phyloP scores from a whole-genome alignment of 1,140 invertebrate genomes.

The Neodiprion lecontei region DNA sequence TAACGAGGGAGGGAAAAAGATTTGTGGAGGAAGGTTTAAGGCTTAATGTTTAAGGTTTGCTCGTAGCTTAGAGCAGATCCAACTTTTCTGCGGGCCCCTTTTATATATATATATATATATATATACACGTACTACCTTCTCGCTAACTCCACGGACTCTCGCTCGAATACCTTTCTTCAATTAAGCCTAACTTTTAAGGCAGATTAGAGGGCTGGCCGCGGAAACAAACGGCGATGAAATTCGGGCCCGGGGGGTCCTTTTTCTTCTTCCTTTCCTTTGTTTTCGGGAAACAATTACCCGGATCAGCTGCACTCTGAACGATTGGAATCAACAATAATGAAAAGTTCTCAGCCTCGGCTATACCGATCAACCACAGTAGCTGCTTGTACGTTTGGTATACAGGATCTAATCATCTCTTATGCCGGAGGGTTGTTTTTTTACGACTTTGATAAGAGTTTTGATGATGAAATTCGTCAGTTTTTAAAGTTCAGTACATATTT shows the following conservation, averaged over 20 bases:
- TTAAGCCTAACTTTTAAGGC: not conserved
- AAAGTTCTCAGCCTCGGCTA: no score
- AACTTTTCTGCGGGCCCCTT: not conserved
- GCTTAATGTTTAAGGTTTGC: constrained; percentile 4
- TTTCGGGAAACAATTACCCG: not conserved
- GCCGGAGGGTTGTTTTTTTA: no score
- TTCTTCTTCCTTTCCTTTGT: not conserved
- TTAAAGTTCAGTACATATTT: no score
- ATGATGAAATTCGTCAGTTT: no score
- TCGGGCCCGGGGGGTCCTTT: no score
- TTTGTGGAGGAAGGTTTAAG: constrained; percentile 5
- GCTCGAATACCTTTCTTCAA: not conserved
- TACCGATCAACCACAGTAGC: no score
- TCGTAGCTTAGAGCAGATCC: not conserved
- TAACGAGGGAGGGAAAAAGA: not conserved
- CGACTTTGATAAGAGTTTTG: no score
- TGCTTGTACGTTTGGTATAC: no score
- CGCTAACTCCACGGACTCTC: not conserved
- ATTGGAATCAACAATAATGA: no score
- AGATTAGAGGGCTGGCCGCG: not conserved
- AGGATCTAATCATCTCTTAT: no score
- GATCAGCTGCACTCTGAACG: not conserved
- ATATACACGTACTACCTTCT: no score
- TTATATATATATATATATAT: not conserved
- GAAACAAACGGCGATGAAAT: no score